Percentiles rank a stretch among this genome's conserved stretches.
phyloP scores from a whole-genome alignment of 2,797 vertebrate genomes.

The Nannoperca obscura region DNA sequence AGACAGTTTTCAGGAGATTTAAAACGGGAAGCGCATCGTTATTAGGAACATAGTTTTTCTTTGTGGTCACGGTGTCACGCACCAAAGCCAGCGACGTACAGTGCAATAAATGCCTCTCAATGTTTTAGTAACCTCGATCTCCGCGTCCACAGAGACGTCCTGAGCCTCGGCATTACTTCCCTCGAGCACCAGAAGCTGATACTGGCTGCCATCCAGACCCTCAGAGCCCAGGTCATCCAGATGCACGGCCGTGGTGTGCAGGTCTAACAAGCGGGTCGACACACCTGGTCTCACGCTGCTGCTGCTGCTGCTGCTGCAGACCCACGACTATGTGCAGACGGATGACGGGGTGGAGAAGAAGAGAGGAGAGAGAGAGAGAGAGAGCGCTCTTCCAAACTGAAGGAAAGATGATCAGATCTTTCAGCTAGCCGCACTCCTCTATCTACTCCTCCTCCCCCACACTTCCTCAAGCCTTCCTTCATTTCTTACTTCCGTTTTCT shows the following conservation, averaged over 20 bases:
- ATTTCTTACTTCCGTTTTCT: slow-evolving; percentile 58
- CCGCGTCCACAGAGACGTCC: slow-evolving; percentile 88
- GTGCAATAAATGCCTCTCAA: background rate
- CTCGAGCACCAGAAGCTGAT: slow-evolving; percentile 92
- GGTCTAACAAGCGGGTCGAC: slow-evolving; percentile 84
- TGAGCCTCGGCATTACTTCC: slow-evolving; percentile 92
- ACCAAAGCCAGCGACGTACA: background rate
- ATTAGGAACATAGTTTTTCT: background rate
- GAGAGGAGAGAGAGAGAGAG: slow-evolving; percentile 21
- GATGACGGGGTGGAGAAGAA: slow-evolving; percentile 38
- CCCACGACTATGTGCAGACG: slow-evolving; percentile 26
- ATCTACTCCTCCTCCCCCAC: slow-evolving; percentile 51
- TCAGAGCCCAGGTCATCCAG: slow-evolving; percentile 93
- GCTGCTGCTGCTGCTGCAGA: slow-evolving; percentile 25
- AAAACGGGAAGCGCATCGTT: background rate
- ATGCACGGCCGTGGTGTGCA: slow-evolving; percentile 95
- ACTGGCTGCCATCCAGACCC: slow-evolving; percentile 91
- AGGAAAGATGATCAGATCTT: slow-evolving; percentile 51
- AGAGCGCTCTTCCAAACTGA: slow-evolving; percentile 54
- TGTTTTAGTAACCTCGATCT: background rate
- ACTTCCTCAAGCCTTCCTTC: slow-evolving; percentile 66
- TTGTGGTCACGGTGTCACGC: background rate
- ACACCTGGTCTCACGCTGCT: slow-evolving; percentile 10
- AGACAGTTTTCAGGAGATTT: background rate
- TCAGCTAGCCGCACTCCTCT: slow-evolving; percentile 43